phyloP scores from a whole-genome alignment of 2,888 invertebrate species.

The Leptopilina drosophilae region DNA sequence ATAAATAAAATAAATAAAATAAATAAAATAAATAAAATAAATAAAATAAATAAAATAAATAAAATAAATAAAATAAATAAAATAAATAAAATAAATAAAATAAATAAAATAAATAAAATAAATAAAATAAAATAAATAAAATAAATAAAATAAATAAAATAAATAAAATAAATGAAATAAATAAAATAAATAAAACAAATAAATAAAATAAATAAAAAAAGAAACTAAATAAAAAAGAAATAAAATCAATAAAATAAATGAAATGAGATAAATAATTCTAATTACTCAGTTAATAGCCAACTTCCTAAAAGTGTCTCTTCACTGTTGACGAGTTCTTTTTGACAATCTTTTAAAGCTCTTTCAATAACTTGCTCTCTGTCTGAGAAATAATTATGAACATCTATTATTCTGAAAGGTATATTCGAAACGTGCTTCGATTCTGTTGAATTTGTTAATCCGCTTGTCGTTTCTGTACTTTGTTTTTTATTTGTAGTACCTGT shows the following conservation, averaged over 20 bases:
- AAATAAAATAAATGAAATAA: neutral
- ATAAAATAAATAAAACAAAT: neutral
- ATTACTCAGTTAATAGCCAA: slow-evolving; percentile 90
- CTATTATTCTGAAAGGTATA: slow-evolving; percentile 65
- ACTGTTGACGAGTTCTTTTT: slow-evolving; percentile 81
- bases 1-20: neutral
- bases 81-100: neutral
- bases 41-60: neutral
- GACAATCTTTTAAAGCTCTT: slow-evolving; percentile 85
- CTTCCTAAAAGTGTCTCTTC: slow-evolving; percentile 84
- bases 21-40: too few relatives aligned
- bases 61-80: neutral
- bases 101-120: neutral
- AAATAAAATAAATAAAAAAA: neutral
- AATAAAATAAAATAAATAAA: neutral
- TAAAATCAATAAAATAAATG: neutral
- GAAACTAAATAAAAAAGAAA: too few relatives aligned
- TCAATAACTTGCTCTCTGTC: slow-evolving; percentile 87
- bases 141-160: too few relatives aligned
- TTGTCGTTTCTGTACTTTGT: slow-evolving; percentile 41
- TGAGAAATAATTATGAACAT: slow-evolving; percentile 85
- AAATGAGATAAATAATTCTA: slow-evolving; percentile 54
- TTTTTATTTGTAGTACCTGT: slow-evolving; percentile 8
- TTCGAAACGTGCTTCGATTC: slow-evolving; percentile 56
- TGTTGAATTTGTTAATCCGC: slow-evolving; percentile 1